Evolutionary conservation across 2,113 vertebrate species (phyloP), one percentile per base, ranked within the genome.

Genomic region (Xyliphius kryptos): DNA sequence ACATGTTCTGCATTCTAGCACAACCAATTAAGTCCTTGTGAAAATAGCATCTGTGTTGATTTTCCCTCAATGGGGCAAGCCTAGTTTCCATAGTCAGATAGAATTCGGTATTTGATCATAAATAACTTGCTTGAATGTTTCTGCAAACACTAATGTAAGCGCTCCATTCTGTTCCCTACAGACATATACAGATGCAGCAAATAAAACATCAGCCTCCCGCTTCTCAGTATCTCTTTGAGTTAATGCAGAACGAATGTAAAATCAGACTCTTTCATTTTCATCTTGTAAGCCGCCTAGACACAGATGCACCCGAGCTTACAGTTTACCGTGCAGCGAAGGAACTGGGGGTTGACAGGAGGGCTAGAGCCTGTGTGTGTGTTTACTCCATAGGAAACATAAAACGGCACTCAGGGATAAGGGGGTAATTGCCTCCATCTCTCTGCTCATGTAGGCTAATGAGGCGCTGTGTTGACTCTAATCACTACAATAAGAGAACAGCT

Each of bases 381-480:
- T 82, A 40, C 61, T 82, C 83, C 77, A 77, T 82, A 85, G 87
- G 84, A 85, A 88, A 89, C 85, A 88, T 80, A 83, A 87, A 89
- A 89, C 85, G 87, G 84, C 87, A 91, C 89, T 92, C 88, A 86
- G 82, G 81, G 82, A 74, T 79, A 84, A 87, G 84, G 26, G 88
- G 63, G 73, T 81, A 78, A 89, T 89, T 81, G 78, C 83, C 76
- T 74, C 61, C 77, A 75, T 85, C 89, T 68, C 62, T 61, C 86
- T 83, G 84, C 81, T 86, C 83, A 81, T 88, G 89, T 89, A 86
- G 90, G 79, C 89, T 92, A 93, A 91, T 91, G 90, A 94, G 86
- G 81, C 82, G 77, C 79, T 66, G 77, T 87, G 89, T 88, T 85
- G 80, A 76, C 81, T 87, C 84, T 87, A 88, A 88, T 88, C 81